A percentile compares a stretch with the other conserved stretches of the same genome.
These are phyloP conservation scores for Pissodes strobi DNA, from an alignment of 1,140 invertebrate genomes.

Conservation along the genomic window DNA sequence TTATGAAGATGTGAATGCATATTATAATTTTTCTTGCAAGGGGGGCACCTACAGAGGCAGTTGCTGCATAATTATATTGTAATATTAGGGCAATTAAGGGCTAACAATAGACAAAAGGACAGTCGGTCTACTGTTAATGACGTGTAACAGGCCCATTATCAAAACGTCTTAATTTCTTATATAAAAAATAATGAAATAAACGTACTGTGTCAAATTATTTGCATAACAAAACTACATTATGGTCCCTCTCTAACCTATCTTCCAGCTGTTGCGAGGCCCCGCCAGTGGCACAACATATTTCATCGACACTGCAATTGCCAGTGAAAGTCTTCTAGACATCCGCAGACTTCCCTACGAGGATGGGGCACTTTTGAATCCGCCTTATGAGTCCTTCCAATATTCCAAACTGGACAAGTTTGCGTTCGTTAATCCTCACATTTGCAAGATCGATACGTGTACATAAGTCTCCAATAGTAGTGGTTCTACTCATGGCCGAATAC, in stretches of 20 bases:
- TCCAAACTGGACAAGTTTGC: slow-evolving; percentile 91
- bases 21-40: no score
- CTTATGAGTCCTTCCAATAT: slow-evolving; percentile 83
- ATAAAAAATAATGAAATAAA: no score
- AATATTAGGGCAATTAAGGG: no score
- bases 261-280: slow-evolving; percentile 80
- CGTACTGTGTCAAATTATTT: no score
- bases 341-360: slow-evolving; percentile 58
- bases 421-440: slow-evolving; percentile 74
- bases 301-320: slow-evolving; percentile 80
- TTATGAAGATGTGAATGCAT: no score
- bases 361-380: slow-evolving; percentile 79
- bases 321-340: slow-evolving; percentile 74
- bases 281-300: slow-evolving; percentile 88
- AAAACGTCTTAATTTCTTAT: no score
- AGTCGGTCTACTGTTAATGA: no score
- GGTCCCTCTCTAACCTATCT: slow-evolving; percentile 83
- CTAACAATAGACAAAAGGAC: no score
- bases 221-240: slow-evolving; percentile 82
- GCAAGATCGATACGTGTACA: slow-evolving; percentile 81
- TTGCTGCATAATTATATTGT: no score
- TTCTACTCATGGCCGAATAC: slow-evolving; percentile 82
- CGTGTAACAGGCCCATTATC: no score
- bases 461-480: slow-evolving; percentile 81
- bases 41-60: no score